Conservation (phyloP, 2,888 invertebrate species). For the Ceraclea dissimilis region DNA sequence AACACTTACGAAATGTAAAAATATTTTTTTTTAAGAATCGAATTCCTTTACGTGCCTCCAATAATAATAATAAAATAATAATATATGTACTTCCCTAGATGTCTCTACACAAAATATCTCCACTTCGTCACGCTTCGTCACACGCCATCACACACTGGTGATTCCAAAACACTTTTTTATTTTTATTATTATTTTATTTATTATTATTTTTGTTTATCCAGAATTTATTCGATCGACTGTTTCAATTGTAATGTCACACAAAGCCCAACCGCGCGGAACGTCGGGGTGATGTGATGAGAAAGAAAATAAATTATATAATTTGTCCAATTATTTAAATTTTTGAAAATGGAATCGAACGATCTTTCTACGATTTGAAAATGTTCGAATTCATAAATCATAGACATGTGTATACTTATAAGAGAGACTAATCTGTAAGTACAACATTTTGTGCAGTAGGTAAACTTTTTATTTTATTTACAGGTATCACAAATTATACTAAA, state of each 20-base stretch:
- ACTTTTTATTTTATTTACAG: no score
- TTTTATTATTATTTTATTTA: not conserved
- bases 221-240: not conserved
- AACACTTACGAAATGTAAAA: no score
- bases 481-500: no score
- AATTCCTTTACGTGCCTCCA: no score
- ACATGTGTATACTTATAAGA: no score
- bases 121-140: not conserved
- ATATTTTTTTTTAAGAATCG: no score
- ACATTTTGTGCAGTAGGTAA: no score
- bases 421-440: no score
- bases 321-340: not conserved
- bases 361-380: not conserved
- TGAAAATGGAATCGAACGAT: not conserved
- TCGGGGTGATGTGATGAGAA: not conserved
- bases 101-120: no score
- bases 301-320: not conserved
- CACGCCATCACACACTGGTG: not conserved
- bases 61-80: no score
- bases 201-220: not conserved
- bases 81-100: no score
- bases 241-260: slow-evolving; percentile 6
- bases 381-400: no score
- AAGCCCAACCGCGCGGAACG: not conserved
- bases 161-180: slow-evolving; percentile 2